phyloP scores from a whole-genome alignment of 2,888 invertebrate species.

The Ctenicera cuprea region DNA sequence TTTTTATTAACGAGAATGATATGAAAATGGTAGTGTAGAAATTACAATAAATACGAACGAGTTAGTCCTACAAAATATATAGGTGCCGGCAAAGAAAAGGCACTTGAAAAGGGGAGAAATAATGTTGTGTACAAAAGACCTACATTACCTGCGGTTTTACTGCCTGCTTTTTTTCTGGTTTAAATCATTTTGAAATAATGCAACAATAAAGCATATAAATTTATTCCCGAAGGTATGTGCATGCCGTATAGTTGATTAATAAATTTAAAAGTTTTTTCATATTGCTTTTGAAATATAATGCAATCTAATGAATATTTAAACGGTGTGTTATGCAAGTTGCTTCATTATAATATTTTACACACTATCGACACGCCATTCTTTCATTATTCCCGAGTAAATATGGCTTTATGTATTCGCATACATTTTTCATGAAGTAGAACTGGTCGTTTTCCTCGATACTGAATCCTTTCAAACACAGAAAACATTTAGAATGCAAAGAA shows the following conservation, averaged over 20 bases:
- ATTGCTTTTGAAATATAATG: constrained; percentile 17
- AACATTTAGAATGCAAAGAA: constrained; percentile 18
- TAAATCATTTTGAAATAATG: neutral
- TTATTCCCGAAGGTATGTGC: constrained; percentile 9
- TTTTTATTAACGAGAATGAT: too few relatives aligned
- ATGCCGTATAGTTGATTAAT: neutral
- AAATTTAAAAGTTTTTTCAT: neutral
- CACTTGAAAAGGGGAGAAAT: too few relatives aligned
- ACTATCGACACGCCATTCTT: constrained; percentile 38
- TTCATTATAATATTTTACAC: constrained; percentile 36
- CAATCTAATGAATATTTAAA: constrained; percentile 35
- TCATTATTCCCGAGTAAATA: constrained; percentile 33
- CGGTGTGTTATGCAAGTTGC: constrained; percentile 16
- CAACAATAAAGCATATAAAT: neutral
- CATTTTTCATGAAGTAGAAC: constrained; percentile 30
- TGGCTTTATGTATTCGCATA: constrained; percentile 20
- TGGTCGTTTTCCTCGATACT: constrained; percentile 19
- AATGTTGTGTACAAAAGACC: too few relatives aligned
- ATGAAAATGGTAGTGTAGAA: too few relatives aligned
- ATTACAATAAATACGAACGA: too few relatives aligned
- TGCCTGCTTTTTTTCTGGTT: too few relatives aligned
- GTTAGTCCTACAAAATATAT: too few relatives aligned
- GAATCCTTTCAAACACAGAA: neutral
- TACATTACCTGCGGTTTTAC: too few relatives aligned
- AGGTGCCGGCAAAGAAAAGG: too few relatives aligned